Base-by-base conservation (phyloP, 2,888 invertebrate genomes). In the Lissonota sp. region DNA sequence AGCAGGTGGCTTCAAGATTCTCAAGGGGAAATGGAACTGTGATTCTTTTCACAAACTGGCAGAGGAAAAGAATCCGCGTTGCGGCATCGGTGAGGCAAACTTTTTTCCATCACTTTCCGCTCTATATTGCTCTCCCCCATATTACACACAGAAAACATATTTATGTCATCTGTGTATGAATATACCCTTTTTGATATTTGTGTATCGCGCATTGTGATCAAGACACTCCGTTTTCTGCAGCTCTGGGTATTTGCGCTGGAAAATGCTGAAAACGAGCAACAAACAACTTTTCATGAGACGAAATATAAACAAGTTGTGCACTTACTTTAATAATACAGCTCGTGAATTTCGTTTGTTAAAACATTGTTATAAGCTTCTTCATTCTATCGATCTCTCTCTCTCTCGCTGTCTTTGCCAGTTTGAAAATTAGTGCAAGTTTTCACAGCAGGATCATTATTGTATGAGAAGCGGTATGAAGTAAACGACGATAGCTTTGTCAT, bases 401-500 rank as follows among this genome's bases (percentile, higher is more conserved):
- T 46, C 39, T 57, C 14, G 1, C 6, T 49, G 10, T 5, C 39
- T 4, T 10, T 6, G 26, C 8, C 6, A 6, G 39, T 51, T 8
- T 26, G 46, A 49, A 70, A 71, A 81, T 74, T 71, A 62, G 71
- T 37, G 26, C 49, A 70, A 81, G 70, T 66, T 78, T 60, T 37
- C 60, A 40, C 66, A 53, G 66, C 26, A 16, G 53, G 6, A 62
- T 58, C 69, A 44, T 67, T 70, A 57, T 46, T 16, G 49, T n/a
- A 51, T 12, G 51, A 40, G 57, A 67, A 16, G 37, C 16, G 12
- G 72, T 57, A 66, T 55, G 63, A 44, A 73, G 69, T 76, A 76
- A 76, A 77, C 69, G 73, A 60, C 66, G 73, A 74, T 70, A 57
- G 81, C 81, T 81, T 78, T 78, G 70, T 66, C 81, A 74, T 78